Conservation (phyloP, 1,140 invertebrate species). For the Acromyrmex charruanus region DNA sequence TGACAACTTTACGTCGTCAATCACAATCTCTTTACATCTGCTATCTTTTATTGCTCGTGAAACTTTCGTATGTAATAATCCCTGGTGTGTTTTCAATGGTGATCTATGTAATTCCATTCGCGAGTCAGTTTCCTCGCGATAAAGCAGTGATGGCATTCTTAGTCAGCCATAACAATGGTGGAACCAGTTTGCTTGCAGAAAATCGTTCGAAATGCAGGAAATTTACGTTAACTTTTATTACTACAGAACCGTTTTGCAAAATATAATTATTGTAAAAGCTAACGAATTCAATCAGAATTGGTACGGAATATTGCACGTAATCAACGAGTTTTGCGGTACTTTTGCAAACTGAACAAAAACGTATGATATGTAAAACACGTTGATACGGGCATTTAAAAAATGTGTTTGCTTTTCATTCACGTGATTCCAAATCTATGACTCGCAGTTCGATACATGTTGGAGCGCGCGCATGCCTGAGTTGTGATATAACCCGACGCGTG, state of each 20-base stretch:
- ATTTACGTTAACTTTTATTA: constrained; percentile 16
- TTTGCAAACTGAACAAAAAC: neutral
- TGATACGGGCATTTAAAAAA: constrained; percentile 17
- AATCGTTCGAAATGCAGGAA: neutral
- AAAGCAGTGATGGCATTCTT: constrained; percentile 20
- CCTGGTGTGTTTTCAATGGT: neutral
- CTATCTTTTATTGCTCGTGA: constrained; percentile 41
- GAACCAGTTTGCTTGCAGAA: neutral
- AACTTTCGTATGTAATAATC: constrained; percentile 33
- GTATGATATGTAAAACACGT: neutral
- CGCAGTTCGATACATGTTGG: constrained; percentile 14
- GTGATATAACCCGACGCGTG: constrained; percentile 59
- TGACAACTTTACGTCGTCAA: neutral
- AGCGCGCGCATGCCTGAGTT: constrained; percentile 47
- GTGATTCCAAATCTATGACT: constrained; percentile 43
- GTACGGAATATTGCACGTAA: neutral
- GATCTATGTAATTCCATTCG: constrained; percentile 16
- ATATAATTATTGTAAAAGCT: neutral
- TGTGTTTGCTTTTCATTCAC: constrained; percentile 41
- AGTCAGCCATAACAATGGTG: neutral
- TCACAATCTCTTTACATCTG: neutral
- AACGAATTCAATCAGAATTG: neutral
- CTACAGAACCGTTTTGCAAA: neutral
- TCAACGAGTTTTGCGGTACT: neutral
- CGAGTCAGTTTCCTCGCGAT: constrained; percentile 32